These are phyloP conservation scores for Junonia oenone DNA, from an alignment of 2,888 invertebrate species.

Conservation along the genomic window DNA sequence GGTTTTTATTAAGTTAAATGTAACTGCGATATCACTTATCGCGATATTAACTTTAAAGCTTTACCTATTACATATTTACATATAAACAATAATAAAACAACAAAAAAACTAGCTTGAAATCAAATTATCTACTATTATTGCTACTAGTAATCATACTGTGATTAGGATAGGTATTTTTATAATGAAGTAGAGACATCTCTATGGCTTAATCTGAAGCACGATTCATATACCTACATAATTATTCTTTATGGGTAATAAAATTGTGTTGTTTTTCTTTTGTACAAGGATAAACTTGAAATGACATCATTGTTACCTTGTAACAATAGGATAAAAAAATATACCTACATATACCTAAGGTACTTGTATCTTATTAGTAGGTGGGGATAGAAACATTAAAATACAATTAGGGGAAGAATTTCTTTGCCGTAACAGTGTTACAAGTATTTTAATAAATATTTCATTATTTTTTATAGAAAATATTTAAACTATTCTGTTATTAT, in stretches of 20 bases:
- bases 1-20: neutral
- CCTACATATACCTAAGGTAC: neutral
- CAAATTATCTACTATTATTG: too few species aligned
- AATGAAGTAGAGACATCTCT: too few species aligned
- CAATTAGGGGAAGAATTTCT: too few species aligned
- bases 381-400: neutral
- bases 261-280: slow-evolving; percentile 13
- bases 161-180: too few species aligned
- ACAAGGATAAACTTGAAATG: neutral
- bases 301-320: neutral
- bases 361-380: neutral
- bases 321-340: neutral
- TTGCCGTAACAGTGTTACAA: too few species aligned
- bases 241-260: slow-evolving; percentile 1
- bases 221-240: neutral
- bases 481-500: too few species aligned
- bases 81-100: neutral
- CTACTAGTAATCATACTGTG: too few species aligned
- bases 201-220: neutral
- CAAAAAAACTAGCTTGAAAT: too few species aligned
- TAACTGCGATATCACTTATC: neutral
- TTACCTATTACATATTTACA: neutral
- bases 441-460: too few species aligned
- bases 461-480: too few species aligned
- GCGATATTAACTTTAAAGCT: neutral